These are phyloP conservation scores for Dicentrarchus labrax DNA, from an alignment of 2,113 vertebrate genomes.

Conservation along the genomic window DNA sequence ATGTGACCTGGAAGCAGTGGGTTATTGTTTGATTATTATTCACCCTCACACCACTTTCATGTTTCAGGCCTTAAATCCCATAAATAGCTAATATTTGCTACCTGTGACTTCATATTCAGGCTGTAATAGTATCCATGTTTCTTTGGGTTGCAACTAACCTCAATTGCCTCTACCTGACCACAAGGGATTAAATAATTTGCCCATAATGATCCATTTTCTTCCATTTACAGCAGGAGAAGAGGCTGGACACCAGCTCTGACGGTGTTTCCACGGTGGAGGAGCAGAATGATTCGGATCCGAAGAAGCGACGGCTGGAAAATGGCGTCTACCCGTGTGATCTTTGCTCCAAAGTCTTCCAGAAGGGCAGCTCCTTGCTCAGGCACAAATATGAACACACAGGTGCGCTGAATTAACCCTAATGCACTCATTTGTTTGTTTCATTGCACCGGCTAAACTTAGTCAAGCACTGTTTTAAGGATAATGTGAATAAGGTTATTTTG, in stretches of 20 bases:
- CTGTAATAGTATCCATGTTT: no score
- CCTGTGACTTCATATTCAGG: no score
- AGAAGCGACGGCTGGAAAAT: slow-evolving; percentile 92
- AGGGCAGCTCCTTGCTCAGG: slow-evolving; percentile 96
- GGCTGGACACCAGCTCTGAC: slow-evolving; percentile 89
- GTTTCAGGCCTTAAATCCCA: no score
- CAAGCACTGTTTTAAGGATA: not conserved
- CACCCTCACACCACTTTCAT: no score
- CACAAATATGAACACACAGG: slow-evolving; percentile 99
- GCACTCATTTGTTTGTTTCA: not conserved
- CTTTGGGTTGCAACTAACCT: no score
- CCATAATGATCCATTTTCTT: not conserved
- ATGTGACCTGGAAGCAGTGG: no score
- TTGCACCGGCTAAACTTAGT: not conserved
- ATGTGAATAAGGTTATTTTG: not conserved
- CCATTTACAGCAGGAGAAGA: slow-evolving; percentile 84
- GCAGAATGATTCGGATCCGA: slow-evolving; percentile 91
- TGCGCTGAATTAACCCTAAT: not conserved
- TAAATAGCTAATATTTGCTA: no score
- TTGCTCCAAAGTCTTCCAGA: slow-evolving; percentile 99
- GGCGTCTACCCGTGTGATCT: slow-evolving; percentile 97
- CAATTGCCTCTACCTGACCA: not conserved
- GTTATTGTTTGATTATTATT: no score
- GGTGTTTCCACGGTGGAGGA: slow-evolving; percentile 89
- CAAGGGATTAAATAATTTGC: not conserved